Percentiles rank a stretch among this genome's conserved stretches.
phyloP scores from a whole-genome alignment of 2,113 vertebrate genomes.

The Aepyceros melampus region DNA sequence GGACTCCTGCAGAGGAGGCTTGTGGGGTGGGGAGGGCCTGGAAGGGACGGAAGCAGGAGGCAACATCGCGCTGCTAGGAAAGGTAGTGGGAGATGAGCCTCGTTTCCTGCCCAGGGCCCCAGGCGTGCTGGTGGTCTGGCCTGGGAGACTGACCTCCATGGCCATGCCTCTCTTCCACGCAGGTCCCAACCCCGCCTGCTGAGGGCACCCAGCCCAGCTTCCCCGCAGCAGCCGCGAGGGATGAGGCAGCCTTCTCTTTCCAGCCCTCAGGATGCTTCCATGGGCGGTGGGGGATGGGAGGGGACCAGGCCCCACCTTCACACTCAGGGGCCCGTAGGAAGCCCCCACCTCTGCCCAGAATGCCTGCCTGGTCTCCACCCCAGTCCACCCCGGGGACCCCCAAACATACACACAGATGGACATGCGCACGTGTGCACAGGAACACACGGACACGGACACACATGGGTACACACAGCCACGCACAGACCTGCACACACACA shows the following conservation, averaged over 20 bases:
- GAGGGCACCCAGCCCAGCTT: accelerated
- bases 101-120: background rate
- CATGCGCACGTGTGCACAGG: background rate
- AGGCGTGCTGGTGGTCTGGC: background rate
- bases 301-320: background rate
- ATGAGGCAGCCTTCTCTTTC: background rate
- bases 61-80: accelerated
- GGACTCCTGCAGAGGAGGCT: accelerated
- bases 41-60: accelerated
- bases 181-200: accelerated
- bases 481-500: background rate
- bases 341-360: background rate
- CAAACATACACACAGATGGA: background rate
- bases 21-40: accelerated
- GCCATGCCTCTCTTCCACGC: accelerated
- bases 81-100: no score
- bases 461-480: accelerated
- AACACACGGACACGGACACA: background rate
- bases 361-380: no score
- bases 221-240: accelerated
- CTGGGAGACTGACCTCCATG: background rate
- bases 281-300: accelerated
- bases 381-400: no score
- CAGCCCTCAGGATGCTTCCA: background rate
- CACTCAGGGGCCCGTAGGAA: accelerated